Conservation (phyloP, 2,113 vertebrate genomes). For the Phyllopteryx taeniolatus region DNA sequence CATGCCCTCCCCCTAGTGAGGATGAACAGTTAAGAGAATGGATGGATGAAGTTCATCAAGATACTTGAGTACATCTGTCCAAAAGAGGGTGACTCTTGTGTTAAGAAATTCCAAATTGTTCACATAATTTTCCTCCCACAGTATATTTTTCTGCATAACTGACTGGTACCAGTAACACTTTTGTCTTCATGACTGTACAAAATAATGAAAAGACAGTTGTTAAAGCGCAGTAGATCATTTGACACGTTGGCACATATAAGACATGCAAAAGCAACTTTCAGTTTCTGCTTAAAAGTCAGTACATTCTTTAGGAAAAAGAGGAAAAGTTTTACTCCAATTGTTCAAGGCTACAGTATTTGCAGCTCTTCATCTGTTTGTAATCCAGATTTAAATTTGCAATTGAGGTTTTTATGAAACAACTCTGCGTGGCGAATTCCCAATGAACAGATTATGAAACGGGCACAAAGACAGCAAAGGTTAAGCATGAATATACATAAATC, state of each 20-base stretch:
- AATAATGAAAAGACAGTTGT: neutral
- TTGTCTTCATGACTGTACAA: neutral
- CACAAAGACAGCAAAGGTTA: constrained; percentile 38
- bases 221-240: neutral
- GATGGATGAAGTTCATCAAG: no score
- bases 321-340: constrained; percentile 3
- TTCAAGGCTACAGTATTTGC: neutral
- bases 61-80: no score
- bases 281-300: neutral
- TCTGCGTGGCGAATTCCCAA: neutral
- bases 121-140: no score
- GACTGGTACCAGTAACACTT: neutral
- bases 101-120: no score
- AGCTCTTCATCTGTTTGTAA: constrained; percentile 5
- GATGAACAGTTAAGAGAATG: no score
- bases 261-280: neutral
- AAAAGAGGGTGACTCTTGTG: no score
- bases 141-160: neutral
- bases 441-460: constrained; percentile 20
- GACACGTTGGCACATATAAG: neutral
- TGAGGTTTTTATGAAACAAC: constrained; percentile 1
- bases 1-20: no score
- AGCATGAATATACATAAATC: constrained; percentile 40
- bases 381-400: constrained; percentile 12
- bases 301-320: neutral